Evolutionary conservation across 2,797 vertebrate species (phyloP).

Genomic region (Florisuga fusca): DNA sequence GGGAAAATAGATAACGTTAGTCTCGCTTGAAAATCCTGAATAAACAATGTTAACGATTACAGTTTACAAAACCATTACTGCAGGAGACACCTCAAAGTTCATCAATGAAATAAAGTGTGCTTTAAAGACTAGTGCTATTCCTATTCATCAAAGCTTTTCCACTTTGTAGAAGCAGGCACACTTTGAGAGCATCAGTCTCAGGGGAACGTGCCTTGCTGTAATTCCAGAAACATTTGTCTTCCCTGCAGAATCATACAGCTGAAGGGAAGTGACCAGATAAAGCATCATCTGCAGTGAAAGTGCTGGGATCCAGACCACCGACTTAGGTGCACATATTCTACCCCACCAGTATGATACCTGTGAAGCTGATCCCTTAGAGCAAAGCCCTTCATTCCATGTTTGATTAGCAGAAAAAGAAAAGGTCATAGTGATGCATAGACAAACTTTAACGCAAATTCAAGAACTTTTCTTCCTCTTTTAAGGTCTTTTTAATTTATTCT

Average conservation of each 20-base stretch:
- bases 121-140: slow-evolving; percentile 15
- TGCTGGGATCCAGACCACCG: fast-evolving
- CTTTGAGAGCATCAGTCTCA: not conserved
- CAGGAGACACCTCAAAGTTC: slow-evolving; percentile 56
- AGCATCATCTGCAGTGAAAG: not conserved
- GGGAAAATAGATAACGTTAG: not conserved
- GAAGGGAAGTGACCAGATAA: not conserved
- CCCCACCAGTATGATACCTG: fast-evolving
- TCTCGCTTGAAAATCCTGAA: slow-evolving; percentile 45
- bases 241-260: not conserved
- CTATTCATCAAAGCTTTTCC: slow-evolving; percentile 45
- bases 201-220: not conserved
- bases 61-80: slow-evolving; percentile 42
- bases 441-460: not conserved
- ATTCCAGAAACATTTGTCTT: not conserved
- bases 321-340: not conserved
- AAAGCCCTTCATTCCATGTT: not conserved
- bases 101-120: slow-evolving; percentile 32
- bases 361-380: not conserved
- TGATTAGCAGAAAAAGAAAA: not conserved
- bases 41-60: not conserved
- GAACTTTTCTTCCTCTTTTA: not conserved
- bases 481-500: not conserved
- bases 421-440: fast-evolving
- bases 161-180: not conserved